Evolutionary conservation across 2,888 invertebrate species (phyloP), one percentile per base, ranked within the genome.

Genomic region (Hipparchia semele): DNA sequence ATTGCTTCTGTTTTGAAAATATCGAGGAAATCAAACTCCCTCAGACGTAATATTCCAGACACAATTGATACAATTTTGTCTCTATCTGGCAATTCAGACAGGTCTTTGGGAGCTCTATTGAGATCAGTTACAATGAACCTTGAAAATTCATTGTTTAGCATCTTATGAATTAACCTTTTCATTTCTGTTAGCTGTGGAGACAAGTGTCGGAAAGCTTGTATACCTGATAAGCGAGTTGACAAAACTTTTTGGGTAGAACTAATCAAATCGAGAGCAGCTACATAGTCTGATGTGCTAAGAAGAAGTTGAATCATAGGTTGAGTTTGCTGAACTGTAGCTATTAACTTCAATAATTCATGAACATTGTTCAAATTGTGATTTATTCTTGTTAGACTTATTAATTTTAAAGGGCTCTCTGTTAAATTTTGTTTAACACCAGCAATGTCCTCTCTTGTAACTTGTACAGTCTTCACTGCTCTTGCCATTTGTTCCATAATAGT

Each of bases 271-370:
- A 99, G 94, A 0, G 99, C 99, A 59, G 98, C 99, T 56, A 99
- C 99, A 94, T 99, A 99, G 90, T 99, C 99, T 76, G 98, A 98
- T 9, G 98, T 98, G 76, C 99, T 98, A 62, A 99, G 94, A 67
- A 99, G 94, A 71, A 99, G 94, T 87, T 99, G 99, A 82, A 99
- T 97, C 90, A 98, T 99, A 1, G 99, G 98, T 87, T 99, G 99
- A 23, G 99, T 99, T 94, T 99, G 99, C 87, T 99, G 97, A 8
- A 99, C 98, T 4, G 98, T 99, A 7, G 97, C 96, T 97, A 99
- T 99, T 73, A 99, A 91, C 85, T 98, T 98, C 64, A 99, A 90
- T 81, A 97, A 95, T 80, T 97, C 96, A 83, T 96, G 92, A 2
- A 97, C 95, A 84, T 95, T 91, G 67, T 94, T 90, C 73, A 96